Base-by-base conservation (phyloP, 2,888 invertebrate species). In the Dusona sp. region DNA sequence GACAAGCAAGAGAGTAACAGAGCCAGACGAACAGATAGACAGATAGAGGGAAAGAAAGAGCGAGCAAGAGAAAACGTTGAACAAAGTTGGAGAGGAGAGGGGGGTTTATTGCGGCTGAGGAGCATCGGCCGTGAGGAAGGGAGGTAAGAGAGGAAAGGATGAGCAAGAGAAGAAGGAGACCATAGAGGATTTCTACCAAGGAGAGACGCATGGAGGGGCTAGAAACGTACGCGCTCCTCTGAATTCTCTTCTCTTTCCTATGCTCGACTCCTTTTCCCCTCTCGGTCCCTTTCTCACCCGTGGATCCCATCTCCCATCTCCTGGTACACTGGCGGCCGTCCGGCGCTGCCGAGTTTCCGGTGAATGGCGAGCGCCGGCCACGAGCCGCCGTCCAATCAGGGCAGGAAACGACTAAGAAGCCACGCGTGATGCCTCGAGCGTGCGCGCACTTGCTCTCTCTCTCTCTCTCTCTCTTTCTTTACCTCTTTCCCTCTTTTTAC, bases 301-400 rank as follows among this genome's bases (percentile, higher is more conserved):
- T 38, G 68, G 36, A 36, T 8, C 36, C 29, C 65, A 74, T 61
- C 77, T 36, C 1, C 72, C 74, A 38, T 77, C 82, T 82, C 75
- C 38, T 73, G 61, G 73, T 78, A 64, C 75, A 78, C 67, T 64
- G 83, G 85, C 85, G 86, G 85, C 87, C 86, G 86, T 77, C 42
- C 87, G 84, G 90, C 82, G 90, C 90, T 89, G 89, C 85, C 86
- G 87, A 87, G 91, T 91, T 92, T 92, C 92, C 92, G 91, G 91
- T 92, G 91, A 91, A 90, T 90, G 92, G 91, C 92, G 92, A 90
- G 91, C 92, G 93, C 93, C 94, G 92, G 94, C 93, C 94, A 94
- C 94, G 94, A 94, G 94, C 94, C 94, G 92, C 89, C 92, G 92
- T 94, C 94, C 94, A 94, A 94, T 94, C 94, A 94, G 93, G 92